Base-by-base conservation (phyloP, 1,140 invertebrate genomes). In the Saxidomus purpurata region DNA sequence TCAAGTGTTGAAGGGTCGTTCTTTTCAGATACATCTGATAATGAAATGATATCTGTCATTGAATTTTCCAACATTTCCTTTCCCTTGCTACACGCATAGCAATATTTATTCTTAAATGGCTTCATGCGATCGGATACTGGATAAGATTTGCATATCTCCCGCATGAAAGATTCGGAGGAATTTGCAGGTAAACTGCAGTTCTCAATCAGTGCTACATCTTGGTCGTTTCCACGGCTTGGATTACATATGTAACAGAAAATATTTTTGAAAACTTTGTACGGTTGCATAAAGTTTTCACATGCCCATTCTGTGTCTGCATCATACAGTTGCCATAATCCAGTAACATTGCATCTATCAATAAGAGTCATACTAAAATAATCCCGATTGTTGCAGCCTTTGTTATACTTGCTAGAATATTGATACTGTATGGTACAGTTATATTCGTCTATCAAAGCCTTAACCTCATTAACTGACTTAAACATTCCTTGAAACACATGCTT, bases 271-370 rank as follows among this genome's bases (percentile, higher is more conserved):
- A 31, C 8, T 8, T 25, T 36, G 38, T 71, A 71, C 31, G 61
- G 61, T 49, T 13, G 49, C 0, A 49, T 34, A 38, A 84, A 84
- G 40, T 71, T 19, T 34, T 19, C 22, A 74, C 82, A 84, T 13
- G 63, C 82, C 82, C 82, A 84, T 25, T 84, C 63, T 34, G 52
- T 84, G 25, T 84, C 67, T 2, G 63, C 82, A 55, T 84, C 82
- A 43, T 49, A 84, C 13, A 31, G 8, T 49, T 11, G 1, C 82
- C 63, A 84, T 11, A 84, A 25, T 11, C 82, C 82, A 3, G 82
- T 84, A n/a, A 84, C 40, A 28, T 84, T 84, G 28, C 82, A 84
- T 31, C 15, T 40, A 36, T 40, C 38, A 25, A 82, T 82, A 36
- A 0, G 31, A 2, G 11, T 15, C 4, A 8, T 11, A 28, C 3